Base-by-base conservation (phyloP, 1,140 invertebrate genomes). In the Leptinotarsa defecta region DNA sequence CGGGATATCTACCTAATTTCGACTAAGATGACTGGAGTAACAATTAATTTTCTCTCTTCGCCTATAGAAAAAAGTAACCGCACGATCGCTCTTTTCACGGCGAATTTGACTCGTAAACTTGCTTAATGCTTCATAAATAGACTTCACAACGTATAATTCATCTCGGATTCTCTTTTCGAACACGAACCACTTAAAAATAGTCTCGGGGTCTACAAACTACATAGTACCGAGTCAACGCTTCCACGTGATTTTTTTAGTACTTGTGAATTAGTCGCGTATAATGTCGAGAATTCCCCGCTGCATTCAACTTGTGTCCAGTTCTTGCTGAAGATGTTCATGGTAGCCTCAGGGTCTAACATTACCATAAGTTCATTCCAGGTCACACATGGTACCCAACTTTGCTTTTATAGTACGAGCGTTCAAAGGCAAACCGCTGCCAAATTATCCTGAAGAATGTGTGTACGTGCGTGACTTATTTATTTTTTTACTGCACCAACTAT, bases 301-400 rank as follows among this genome's bases (percentile, higher is more conserved):
- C 65, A 43, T 43, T 68, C 43, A 68, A 68, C 65, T 15, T 68
- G 27, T 68, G 65, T 68, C 65, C 65, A 27, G 65, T n/a, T 68
- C 65, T 68, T 27, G 65, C 22, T 34, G 22, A 68, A 68, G 65
- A 68, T 68, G 65, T 43, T 68, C 69, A 72, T 72, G 75, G 75
- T 52, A 49, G 73, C 76, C 76, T 65, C 71, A 75, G 73, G 76
- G 76, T 52, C 61, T 69, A 52, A 62, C 73, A 75, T 77, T 77
- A 77, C 73, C 76, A 75, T 75, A 77, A 74, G 76, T 68, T 77
- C 73, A 77, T 52, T 77, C 17, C 70, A 72, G 76, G 76, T 77
- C 76, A 69, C 65, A 65, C 68, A 71, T 49, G 48, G 65, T 20
- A 69, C 27, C 52, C 43, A 34, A 61, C 67, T 71, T 48, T 13